Evolutionary conservation across 2,113 vertebrate species (phyloP).

Genomic region (Bufo gargarizans): DNA sequence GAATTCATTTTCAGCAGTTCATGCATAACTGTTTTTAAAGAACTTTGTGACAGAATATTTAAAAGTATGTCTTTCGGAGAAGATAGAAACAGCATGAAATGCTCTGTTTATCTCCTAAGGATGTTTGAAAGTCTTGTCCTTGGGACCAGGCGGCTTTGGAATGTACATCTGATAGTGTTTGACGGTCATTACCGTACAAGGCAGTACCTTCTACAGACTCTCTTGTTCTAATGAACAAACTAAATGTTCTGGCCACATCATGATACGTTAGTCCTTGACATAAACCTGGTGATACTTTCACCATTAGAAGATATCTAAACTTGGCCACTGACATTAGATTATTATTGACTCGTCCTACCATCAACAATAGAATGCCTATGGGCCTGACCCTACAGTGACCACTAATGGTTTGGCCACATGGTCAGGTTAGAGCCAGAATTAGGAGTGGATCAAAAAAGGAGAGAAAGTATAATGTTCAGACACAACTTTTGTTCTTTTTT

Average conservation of each 20-base stretch:
- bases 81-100: slow-evolving; percentile 39
- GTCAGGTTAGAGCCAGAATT: too few species aligned
- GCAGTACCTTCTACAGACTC: background rate
- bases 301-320: too few species aligned
- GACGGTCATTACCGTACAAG: background rate
- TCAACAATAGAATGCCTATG: too few species aligned
- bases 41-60: slow-evolving; percentile 21
- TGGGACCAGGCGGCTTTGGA: slow-evolving; percentile 16
- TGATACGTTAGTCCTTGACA: background rate
- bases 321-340: too few species aligned
- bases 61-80: slow-evolving; percentile 1
- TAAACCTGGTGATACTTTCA: background rate
- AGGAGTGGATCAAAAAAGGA: too few species aligned
- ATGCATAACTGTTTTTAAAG: slow-evolving; percentile 42
- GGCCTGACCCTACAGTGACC: too few species aligned
- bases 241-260: too few species aligned
- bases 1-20: rapidly evolving
- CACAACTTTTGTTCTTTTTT: too few species aligned
- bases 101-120: slow-evolving; percentile 27
- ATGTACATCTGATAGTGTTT: slow-evolving; percentile 11
- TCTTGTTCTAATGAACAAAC: too few species aligned
- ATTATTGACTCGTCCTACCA: too few species aligned
- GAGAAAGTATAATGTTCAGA: too few species aligned
- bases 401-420: too few species aligned
- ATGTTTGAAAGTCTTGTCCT: slow-evolving; percentile 30